These are phyloP conservation scores for Stratiomys singularior DNA, from an alignment of 2,888 invertebrate genomes.

Conservation along the genomic window DNA sequence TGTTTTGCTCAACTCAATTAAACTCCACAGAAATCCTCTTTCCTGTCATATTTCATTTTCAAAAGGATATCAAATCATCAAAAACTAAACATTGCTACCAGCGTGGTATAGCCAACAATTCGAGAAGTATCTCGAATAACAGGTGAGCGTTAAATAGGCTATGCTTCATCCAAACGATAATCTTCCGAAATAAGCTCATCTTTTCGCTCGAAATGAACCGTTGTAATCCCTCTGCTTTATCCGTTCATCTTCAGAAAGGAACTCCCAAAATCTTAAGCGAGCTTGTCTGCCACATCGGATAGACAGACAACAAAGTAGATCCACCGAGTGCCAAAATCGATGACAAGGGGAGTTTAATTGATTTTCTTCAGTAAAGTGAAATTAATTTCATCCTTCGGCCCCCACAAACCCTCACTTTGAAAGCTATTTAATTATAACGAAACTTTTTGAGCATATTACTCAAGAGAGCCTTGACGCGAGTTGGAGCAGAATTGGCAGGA, in stretches of 20 bases:
- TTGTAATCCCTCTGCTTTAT: neutral
- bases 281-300: neutral
- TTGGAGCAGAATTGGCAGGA: neutral
- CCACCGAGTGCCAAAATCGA: slow-evolving; percentile 45
- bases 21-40: no score
- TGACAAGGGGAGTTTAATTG: slow-evolving; percentile 50
- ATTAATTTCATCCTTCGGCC: slow-evolving; percentile 48
- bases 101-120: slow-evolving; percentile 19
- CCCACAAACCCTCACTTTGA: slow-evolving; percentile 32
- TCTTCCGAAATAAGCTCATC: slow-evolving; percentile 6
- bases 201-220: neutral
- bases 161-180: slow-evolving; percentile 1
- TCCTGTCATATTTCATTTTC: no score
- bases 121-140: slow-evolving; percentile 23
- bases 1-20: no score
- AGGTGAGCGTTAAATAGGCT: slow-evolving; percentile 9
- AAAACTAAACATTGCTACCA: slow-evolving; percentile 10
- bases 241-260: neutral
- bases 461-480: neutral
- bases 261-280: neutral
- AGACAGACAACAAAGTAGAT: slow-evolving; percentile 17
- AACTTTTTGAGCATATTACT: slow-evolving; percentile 46
- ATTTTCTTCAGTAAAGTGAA: slow-evolving; percentile 52
- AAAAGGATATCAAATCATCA: no score
- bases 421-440: slow-evolving; percentile 52